Evolutionary conservation across 2,888 invertebrate genomes (phyloP), one percentile per base, ranked within the genome.

Genomic region (Chymomyza amoena): DNA sequence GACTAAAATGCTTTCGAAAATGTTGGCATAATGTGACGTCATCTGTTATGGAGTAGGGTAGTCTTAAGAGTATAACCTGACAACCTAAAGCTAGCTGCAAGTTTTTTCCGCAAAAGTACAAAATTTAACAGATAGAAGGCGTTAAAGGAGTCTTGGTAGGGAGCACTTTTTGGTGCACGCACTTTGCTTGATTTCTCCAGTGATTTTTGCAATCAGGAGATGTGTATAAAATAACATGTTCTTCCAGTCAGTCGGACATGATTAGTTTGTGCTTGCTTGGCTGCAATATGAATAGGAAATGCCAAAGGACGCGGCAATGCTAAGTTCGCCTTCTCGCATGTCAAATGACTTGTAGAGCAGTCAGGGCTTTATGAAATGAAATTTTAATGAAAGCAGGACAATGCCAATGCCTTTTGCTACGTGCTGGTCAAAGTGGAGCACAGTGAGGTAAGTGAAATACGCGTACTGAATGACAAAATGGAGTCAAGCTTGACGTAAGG

Each of bases 191-290:
- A 83, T 83, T 88, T 81, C 83, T 88, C 89, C 72, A 85, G 89
- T 87, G 83, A 88, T 87, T 88, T 87, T 79, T 71, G 89, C 89
- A 88, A 84, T 87, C 89, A 88, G 75, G 69, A 66, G 69, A 69
- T 78, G 79, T 61, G 85, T 61, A 75, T 81, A 78, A 78, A 78
- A 79, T 80, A 85, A 82, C 77, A 76, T 75, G 82, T 80, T 75
- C 62, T 75, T 62, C 9, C 32, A 65, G 68, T 60, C 32, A 65
- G 68, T 60, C 77, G 69, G 69, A 65, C 72, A 78, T 79, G 83
- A 82, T 75, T 80, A 82, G 84, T 78, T 71, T 16, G 13, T 9
- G 36, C 15, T 59, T 9, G 36, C 15, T 59, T 18, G 69, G 13
- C 68, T 61, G 61, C 79, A 75, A 81, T 75, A 81, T 84, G 83